A percentile compares a stretch with the other conserved stretches of the same genome.
Evolutionary conservation across 2,797 vertebrate species (phyloP).

Genomic region (Gymnodraco acuticeps): DNA sequence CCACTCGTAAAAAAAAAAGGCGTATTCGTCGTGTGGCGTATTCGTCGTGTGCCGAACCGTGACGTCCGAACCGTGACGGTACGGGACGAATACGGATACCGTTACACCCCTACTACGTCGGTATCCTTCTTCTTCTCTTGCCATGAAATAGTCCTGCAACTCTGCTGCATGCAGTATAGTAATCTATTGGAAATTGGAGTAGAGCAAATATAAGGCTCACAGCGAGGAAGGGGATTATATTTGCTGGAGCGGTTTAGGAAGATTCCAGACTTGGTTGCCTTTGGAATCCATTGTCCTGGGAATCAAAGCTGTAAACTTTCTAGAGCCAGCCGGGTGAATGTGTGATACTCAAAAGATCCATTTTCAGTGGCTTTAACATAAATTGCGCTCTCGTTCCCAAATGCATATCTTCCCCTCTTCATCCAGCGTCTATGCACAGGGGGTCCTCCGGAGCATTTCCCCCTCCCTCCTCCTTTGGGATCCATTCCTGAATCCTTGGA

Average conservation of each 20-base stretch:
- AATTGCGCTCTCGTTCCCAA: conserved; percentile 49
- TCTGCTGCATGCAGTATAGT: neutral
- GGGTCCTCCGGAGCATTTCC: conserved; percentile 59
- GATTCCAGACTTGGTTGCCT: neutral
- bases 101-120: too few relatives aligned
- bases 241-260: neutral
- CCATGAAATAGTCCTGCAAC: neutral
- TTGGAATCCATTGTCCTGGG: neutral
- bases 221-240: neutral
- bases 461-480: conserved; percentile 60
- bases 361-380: conserved; percentile 42
- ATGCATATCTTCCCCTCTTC: conserved; percentile 60
- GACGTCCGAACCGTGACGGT: too few relatives aligned
- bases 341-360: conserved; percentile 6
- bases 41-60: too few relatives aligned
- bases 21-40: too few relatives aligned
- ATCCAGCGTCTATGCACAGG: conserved; percentile 62
- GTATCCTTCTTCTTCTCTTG: neutral
- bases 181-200: neutral
- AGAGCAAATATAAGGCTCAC: neutral
- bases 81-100: too few relatives aligned
- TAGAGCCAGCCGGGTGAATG: conserved; percentile 1
- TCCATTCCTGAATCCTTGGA: conserved; percentile 56
- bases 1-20: too few relatives aligned
- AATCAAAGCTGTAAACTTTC: neutral